Percentiles rank a stretch among this genome's conserved stretches.
phyloP scores from a whole-genome alignment of 1,140 invertebrate species.

The Tyrophagus putrescentiae region DNA sequence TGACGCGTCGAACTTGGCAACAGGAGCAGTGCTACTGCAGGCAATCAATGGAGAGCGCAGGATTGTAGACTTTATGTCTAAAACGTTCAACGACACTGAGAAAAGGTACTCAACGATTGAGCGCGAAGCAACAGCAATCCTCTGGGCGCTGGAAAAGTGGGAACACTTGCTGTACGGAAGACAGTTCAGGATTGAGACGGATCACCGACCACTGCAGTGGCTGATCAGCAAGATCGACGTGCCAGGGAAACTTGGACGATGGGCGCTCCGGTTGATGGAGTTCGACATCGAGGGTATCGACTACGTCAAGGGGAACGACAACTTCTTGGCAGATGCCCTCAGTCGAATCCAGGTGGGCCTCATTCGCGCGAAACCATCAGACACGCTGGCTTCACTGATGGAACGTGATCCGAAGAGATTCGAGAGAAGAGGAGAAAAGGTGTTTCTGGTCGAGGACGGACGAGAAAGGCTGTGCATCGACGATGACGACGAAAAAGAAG shows the following conservation, averaged over 20 bases:
- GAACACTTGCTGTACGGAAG: conserved; percentile 32
- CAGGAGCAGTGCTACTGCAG: conserved; percentile 35
- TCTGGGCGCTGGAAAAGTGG: conserved; percentile 36
- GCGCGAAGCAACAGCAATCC: conserved; percentile 33
- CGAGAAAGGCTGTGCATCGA: background rate
- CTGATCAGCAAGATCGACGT: conserved; percentile 28
- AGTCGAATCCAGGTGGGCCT: conserved; percentile 14
- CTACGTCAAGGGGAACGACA: background rate
- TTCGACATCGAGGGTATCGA: conserved; percentile 26
- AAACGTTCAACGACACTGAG: conserved; percentile 24
- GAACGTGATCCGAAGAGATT: no score
- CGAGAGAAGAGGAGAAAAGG: no score
- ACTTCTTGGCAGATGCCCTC: conserved; percentile 27
- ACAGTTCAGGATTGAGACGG: conserved; percentile 25
- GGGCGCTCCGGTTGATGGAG: conserved; percentile 24
- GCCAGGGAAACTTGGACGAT: conserved; percentile 23
- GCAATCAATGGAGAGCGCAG: conserved; percentile 27
- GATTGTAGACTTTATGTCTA: conserved; percentile 26
- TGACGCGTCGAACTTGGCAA: conserved; percentile 34
- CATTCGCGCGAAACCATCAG: no score
- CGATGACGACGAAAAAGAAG: background rate
- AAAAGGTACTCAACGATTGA: conserved; percentile 35
- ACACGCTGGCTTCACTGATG: no score
- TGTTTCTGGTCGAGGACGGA: no score
- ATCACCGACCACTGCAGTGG: conserved; percentile 26